Conservation (phyloP, 2,797 vertebrate genomes). For the Cynodonichthys magdalenae region DNA sequence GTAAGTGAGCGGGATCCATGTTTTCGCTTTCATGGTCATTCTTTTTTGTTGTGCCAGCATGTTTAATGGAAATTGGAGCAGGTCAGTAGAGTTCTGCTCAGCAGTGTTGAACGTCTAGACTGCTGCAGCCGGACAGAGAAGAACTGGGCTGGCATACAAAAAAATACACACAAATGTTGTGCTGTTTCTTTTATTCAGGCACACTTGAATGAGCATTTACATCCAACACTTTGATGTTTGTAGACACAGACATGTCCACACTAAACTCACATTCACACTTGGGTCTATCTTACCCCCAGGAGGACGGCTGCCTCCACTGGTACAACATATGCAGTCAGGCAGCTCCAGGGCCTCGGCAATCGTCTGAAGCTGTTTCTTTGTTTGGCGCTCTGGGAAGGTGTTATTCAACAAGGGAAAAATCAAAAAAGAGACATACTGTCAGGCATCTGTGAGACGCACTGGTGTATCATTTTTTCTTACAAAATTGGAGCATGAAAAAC, state of each 20-base stretch:
- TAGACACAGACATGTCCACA: constrained; percentile 11
- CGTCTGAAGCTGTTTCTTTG: constrained; percentile 31
- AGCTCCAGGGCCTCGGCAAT: constrained; percentile 42
- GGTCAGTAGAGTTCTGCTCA: constrained; percentile 65
- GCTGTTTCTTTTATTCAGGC: constrained; percentile 7
- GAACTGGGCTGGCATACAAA: constrained; percentile 17
- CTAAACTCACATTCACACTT: constrained; percentile 3
- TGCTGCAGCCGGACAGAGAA: constrained; percentile 11
- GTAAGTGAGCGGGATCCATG: constrained; percentile 64
- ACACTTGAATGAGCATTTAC: constrained; percentile 28
- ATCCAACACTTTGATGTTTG: constrained; percentile 10
- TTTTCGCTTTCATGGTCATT: constrained; percentile 3
- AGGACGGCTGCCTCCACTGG: constrained; percentile 33
- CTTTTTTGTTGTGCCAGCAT: constrained; percentile 37
- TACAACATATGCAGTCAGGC: constrained; percentile 35
- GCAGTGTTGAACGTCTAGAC: constrained; percentile 57
- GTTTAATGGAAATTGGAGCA: constrained; percentile 79
- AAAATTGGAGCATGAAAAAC: constrained; percentile 34
- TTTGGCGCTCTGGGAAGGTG: constrained; percentile 27
- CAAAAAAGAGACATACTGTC: constrained; percentile 43
- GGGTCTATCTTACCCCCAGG: constrained; percentile 26
- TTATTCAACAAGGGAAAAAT: constrained; percentile 31
- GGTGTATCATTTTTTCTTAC: constrained; percentile 17
- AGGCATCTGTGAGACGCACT: constrained; percentile 17
- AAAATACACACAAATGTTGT: constrained; percentile 9